Conservation (phyloP, 92 coral and sea anemone genomes). For the Meandrina meandrites region DNA sequence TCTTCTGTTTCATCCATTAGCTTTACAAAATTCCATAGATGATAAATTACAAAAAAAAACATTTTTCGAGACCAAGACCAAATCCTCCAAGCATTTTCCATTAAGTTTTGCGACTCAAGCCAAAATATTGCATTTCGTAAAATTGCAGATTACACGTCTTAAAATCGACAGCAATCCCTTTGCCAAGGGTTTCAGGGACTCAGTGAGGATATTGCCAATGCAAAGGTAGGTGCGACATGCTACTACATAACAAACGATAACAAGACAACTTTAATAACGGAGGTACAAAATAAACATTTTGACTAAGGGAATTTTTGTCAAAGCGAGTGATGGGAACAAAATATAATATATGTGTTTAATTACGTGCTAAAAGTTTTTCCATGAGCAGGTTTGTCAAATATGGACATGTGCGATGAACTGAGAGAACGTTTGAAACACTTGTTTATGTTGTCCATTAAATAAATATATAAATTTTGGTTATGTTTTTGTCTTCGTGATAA, state of each 20-base stretch:
- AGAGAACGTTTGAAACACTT: neutral
- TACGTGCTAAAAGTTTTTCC: no score
- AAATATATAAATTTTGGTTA: neutral
- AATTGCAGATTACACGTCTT: conserved; percentile 91
- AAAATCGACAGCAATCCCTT: conserved; percentile 98
- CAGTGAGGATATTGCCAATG: conserved; percentile 80
- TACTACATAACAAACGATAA: neutral
- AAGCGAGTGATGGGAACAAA: no score
- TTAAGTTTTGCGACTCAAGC: neutral
- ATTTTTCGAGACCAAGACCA: neutral
- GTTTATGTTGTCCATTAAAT: neutral
- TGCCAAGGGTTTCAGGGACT: conserved; percentile 95
- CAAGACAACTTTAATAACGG: neutral
- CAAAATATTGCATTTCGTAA: neutral
- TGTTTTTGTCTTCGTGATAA: neutral
- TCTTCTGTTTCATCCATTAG: neutral
- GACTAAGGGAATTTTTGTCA: no score
- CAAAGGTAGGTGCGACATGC: conserved; percentile 61
- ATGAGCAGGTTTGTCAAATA: no score
- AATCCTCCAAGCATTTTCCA: neutral
- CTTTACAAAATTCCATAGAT: neutral
- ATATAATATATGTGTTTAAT: no score
- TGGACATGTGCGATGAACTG: no score
- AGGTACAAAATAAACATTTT: no score
- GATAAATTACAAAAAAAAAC: neutral